Conservation (phyloP, 2,888 invertebrate genomes). For the Cephus sareptanus region DNA sequence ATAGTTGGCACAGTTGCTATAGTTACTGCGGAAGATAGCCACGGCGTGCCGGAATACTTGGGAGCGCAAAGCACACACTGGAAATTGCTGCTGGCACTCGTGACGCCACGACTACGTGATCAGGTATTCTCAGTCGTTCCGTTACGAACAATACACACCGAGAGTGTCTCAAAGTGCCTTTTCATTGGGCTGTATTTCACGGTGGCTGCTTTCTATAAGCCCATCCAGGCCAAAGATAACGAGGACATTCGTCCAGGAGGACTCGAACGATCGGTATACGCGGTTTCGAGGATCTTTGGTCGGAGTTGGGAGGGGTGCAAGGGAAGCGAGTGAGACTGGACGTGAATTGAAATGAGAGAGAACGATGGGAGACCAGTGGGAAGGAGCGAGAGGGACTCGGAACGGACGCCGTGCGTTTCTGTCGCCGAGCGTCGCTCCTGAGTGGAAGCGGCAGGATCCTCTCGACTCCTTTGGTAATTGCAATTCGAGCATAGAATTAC, state of each 20-base stretch:
- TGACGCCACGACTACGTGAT: neutral
- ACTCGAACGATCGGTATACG: neutral
- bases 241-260: neutral
- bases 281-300: neutral
- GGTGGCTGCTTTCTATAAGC: constrained; percentile 21
- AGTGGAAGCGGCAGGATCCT: neutral
- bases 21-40: neutral
- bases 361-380: neutral
- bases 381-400: constrained; percentile 7
- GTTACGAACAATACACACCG: constrained; percentile 39
- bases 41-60: neutral
- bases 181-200: constrained; percentile 46
- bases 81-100: neutral
- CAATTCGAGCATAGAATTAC: constrained; percentile 6
- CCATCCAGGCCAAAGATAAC: neutral
- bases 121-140: constrained; percentile 15
- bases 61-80: neutral
- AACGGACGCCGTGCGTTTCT: neutral
- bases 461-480: neutral
- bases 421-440: neutral
- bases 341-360: neutral
- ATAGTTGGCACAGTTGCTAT: neutral
- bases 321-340: constrained; percentile 5
- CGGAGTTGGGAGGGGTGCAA: constrained; percentile 25
- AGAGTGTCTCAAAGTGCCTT: constrained; percentile 43